Conservation (phyloP, 2,113 vertebrate genomes). For the Rhombomys opimus region DNA sequence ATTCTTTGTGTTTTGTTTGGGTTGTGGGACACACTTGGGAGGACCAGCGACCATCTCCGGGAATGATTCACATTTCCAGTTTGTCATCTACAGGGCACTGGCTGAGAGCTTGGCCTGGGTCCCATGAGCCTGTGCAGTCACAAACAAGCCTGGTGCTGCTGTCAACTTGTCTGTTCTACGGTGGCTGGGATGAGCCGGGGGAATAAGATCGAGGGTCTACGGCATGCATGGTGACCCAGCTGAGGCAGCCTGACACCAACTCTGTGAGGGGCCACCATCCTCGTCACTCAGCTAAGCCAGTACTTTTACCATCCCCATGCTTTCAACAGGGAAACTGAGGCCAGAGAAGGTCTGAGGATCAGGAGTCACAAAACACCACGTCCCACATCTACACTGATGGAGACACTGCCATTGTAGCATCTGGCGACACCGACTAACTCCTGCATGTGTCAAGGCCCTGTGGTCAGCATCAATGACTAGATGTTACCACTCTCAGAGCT, state of each 20-base stretch:
- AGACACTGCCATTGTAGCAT: not conserved
- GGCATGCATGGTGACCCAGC: rapidly evolving
- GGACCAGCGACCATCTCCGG: not conserved
- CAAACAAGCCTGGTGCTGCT: not conserved
- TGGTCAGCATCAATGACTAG: not conserved
- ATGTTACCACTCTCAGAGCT: rapidly evolving
- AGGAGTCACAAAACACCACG: too few relatives aligned
- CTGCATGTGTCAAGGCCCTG: not conserved
- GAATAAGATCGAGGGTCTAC: not conserved
- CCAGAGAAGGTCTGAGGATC: not conserved
- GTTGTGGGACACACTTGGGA: constrained; percentile 57
- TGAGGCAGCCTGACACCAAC: not conserved
- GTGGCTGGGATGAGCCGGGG: not conserved
- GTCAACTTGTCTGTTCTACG: not conserved
- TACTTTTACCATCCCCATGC: too few relatives aligned
- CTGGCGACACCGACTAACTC: not conserved
- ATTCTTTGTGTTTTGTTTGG: not conserved
- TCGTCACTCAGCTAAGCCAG: rapidly evolving
- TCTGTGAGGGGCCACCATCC: not conserved
- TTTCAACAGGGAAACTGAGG: not conserved
- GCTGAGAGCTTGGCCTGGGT: not conserved
- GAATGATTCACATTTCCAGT: not conserved
- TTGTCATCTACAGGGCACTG: not conserved
- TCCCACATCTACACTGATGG: not conserved
- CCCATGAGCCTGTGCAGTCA: not conserved